A percentile compares a stretch with the other conserved stretches of the same genome.
Evolutionary conservation across 2,888 invertebrate species (phyloP).

Genomic region (Parapristionchus giblindavisi): DNA sequence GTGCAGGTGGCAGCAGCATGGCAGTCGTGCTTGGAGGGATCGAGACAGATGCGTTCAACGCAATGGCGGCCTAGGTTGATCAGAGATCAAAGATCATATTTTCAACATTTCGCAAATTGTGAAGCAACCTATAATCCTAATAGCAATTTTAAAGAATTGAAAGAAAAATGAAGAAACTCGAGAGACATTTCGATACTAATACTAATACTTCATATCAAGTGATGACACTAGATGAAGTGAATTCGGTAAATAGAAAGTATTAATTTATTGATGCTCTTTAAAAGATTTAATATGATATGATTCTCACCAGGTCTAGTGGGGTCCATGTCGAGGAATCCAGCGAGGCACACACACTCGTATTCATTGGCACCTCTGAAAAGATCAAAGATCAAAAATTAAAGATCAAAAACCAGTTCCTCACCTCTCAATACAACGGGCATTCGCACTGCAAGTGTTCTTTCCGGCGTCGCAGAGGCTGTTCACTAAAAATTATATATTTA

Average conservation of each 20-base stretch:
- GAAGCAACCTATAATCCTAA: too few species aligned
- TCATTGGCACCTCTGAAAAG: conserved; percentile 52
- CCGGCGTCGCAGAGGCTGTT: conserved; percentile 60
- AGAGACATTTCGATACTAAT: too few species aligned
- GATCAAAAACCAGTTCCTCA: background rate
- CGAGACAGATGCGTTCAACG: conserved; percentile 57
- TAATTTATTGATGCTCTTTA: too few species aligned
- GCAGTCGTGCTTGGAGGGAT: conserved; percentile 62
- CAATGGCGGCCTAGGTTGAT: conserved; percentile 45
- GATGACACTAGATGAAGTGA: too few species aligned
- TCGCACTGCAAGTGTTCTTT: conserved; percentile 61
- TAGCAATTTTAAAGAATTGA: too few species aligned
- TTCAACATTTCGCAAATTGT: too few species aligned
- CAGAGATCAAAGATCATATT: too few species aligned
- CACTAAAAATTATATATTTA: conserved; percentile 53
- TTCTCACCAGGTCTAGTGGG: conserved; percentile 45
- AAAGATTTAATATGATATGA: too few species aligned
- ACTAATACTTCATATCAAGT: too few species aligned
- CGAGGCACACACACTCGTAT: conserved; percentile 63
- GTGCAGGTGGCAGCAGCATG: conserved; percentile 63
- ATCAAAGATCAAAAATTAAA: background rate
- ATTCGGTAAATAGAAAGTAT: too few species aligned
- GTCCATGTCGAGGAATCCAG: conserved; percentile 61
- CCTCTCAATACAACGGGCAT: conserved; percentile 60
- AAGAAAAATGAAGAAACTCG: too few species aligned